Percentiles rank a stretch among this genome's conserved stretches.
These are phyloP conservation scores for Phymastichus coffea DNA, from an alignment of 1,140 invertebrate genomes.

Conservation along the genomic window DNA sequence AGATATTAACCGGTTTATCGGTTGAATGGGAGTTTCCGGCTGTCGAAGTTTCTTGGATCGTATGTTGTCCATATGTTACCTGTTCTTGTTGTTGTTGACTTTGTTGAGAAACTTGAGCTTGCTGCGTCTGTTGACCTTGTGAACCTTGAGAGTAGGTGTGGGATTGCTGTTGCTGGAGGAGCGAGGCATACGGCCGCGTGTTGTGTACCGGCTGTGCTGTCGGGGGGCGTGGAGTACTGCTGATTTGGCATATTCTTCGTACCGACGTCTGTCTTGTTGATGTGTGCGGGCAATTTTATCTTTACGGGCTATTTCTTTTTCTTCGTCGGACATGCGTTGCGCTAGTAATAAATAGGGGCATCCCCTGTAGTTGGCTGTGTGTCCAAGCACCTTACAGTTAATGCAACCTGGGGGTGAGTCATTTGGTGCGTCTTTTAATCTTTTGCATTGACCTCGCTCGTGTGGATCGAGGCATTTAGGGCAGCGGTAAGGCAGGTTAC, in stretches of 20 bases:
- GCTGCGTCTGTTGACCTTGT: too few relatives aligned
- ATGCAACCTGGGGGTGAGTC: slow-evolving; percentile 5
- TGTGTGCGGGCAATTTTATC: not conserved
- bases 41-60: too few relatives aligned
- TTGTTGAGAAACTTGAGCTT: too few relatives aligned
- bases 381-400: slow-evolving; percentile 9
- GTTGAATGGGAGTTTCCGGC: too few relatives aligned
- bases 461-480: slow-evolving; percentile 21
- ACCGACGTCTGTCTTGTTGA: not conserved
- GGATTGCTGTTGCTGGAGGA: not conserved
- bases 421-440: not conserved
- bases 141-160: too few relatives aligned
- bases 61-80: too few relatives aligned
- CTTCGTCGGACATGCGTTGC: not conserved
- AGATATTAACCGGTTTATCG: too few relatives aligned
- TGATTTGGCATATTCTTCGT: not conserved
- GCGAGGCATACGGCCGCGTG: not conserved
- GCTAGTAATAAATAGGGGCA: slow-evolving; percentile 9
- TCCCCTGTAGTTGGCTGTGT: slow-evolving; percentile 26
- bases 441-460: slow-evolving; percentile 19
- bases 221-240: too few relatives aligned
- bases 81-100: too few relatives aligned
- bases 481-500: slow-evolving; percentile 28
- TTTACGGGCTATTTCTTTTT: not conserved
- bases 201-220: not conserved